These are phyloP conservation scores for Symphodus melops DNA, from an alignment of 2,113 vertebrate genomes.

Conservation along the genomic window DNA sequence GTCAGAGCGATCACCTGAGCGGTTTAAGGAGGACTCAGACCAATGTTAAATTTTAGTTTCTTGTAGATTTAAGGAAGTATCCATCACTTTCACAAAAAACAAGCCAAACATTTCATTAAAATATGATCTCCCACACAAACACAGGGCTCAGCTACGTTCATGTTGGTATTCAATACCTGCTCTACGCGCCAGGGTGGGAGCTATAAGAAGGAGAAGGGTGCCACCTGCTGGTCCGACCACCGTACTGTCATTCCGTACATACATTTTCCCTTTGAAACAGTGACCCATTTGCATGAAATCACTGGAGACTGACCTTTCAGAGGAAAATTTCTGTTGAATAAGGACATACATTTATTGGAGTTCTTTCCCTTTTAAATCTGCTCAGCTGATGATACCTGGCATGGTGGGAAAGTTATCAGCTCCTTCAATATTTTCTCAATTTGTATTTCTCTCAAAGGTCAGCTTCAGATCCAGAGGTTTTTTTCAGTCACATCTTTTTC, in stretches of 20 bases:
- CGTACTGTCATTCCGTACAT: conserved; percentile 36
- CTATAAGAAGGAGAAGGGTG: conserved; percentile 59
- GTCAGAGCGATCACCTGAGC: neutral
- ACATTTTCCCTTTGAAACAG: conserved; percentile 12
- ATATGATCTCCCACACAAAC: neutral
- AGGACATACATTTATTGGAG: neutral
- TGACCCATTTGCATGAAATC: conserved; percentile 45
- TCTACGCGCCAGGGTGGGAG: neutral
- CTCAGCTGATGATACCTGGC: neutral
- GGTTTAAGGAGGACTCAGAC: neutral
- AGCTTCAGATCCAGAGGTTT: conserved; percentile 48
- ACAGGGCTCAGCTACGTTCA: conserved; percentile 3
- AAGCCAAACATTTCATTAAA: neutral
- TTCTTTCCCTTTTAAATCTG: neutral
- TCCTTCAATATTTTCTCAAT: neutral
- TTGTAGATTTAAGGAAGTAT: neutral
- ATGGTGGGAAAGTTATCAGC: neutral
- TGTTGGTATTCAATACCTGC: neutral
- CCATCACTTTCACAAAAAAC: neutral
- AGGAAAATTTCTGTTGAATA: conserved; percentile 2
- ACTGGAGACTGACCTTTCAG: conserved; percentile 28
- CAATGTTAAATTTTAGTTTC: neutral
- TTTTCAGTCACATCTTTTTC: conserved; percentile 15
- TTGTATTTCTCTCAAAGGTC: neutral
- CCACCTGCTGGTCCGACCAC: conserved; percentile 80